Base-by-base conservation (phyloP, 2,797 vertebrate species). In the Notamacropus eugenii region DNA sequence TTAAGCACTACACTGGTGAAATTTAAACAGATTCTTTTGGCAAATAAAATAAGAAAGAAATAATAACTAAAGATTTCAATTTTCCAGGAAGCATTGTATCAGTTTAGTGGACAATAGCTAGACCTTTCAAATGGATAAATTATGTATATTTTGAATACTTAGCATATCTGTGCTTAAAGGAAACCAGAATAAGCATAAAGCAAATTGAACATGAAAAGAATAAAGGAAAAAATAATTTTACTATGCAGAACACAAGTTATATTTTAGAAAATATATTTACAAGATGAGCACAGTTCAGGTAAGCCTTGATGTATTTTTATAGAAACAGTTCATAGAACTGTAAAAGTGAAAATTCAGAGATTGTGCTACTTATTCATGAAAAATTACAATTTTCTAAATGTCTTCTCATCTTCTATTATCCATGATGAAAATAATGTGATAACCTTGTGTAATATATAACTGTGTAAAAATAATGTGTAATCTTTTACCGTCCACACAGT, bases 151-250 rank as follows among this genome's bases (percentile, higher is more conserved):
- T 54, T 62, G 12, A 91, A 19, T 40, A 50, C n/a, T 52, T 94
- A 56, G 55, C 67, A 57, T 55, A 90, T 93, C 92, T 54, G 91
- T 97, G 96, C 94, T 98, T 93, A 93, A 91, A 96, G 93, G 93
- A 97, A 97, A 96, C 92, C 96, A 94, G 96, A 98, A 97, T 98
- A 96, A 98, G 96, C 90, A 97, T 94, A 92, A 94, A 97, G 97
- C 96, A 97, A 95, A 96, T 95, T 87, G 91, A 3, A 97, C 97
- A 97, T 95, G 40, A 5, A 93, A 91, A 96, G 92, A 95, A 95
- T 96, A 14, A 16, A 16, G 62, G 31, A n/a, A n/a, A n/a, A 62
- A n/a, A 67, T 16, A 34, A 34, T 62, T 62, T 34, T 62, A 34
- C 4, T 62, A 62, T 34, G 31, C 31, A 34, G 59, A 62, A 67